Evolutionary conservation across 1,140 invertebrate species (phyloP).

Genomic region (Leptopilina clavipes): DNA sequence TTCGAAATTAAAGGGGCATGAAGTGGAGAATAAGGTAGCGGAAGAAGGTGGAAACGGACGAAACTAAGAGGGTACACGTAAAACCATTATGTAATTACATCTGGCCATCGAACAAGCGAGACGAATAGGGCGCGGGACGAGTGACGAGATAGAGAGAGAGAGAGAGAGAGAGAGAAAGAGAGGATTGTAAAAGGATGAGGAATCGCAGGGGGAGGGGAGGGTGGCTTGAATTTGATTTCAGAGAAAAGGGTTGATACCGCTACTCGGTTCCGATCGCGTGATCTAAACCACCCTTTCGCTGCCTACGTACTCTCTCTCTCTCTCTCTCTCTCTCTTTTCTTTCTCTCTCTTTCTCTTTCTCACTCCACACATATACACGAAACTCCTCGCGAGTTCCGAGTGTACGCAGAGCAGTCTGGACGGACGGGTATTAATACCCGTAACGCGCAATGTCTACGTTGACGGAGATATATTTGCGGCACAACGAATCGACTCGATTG

Average conservation of each 20-base stretch:
- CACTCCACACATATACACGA: background rate
- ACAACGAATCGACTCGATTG: constrained; percentile 18
- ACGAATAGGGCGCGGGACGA: background rate
- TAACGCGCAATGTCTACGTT: constrained; percentile 11
- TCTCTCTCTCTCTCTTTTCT: constrained; percentile 23
- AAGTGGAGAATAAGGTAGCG: constrained; percentile 12
- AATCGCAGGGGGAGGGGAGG: constrained; percentile 40
- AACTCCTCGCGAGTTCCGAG: constrained; percentile 42
- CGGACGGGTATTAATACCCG: constrained; percentile 18
- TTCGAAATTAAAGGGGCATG: constrained; percentile 6
- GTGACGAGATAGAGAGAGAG: constrained; percentile 42
- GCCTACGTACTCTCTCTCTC: constrained; percentile 50
- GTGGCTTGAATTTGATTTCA: constrained; percentile 62
- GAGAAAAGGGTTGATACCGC: constrained; percentile 64
- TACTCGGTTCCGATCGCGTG: constrained; percentile 61
- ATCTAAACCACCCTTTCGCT: constrained; percentile 55
- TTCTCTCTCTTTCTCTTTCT: background rate
- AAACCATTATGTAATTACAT: constrained; percentile 71
- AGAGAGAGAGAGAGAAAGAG: constrained; percentile 39
- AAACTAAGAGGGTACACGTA: constrained; percentile 57
- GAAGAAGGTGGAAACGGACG: constrained; percentile 29
- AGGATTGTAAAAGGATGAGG: constrained; percentile 39
- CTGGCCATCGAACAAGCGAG: constrained; percentile 58
- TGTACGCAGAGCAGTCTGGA: constrained; percentile 11
- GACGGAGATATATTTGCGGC: constrained; percentile 18